These are phyloP conservation scores for Enteromius afrohamiltoni DNA, from an alignment of 2,797 vertebrate genomes.

Conservation along the genomic window DNA sequence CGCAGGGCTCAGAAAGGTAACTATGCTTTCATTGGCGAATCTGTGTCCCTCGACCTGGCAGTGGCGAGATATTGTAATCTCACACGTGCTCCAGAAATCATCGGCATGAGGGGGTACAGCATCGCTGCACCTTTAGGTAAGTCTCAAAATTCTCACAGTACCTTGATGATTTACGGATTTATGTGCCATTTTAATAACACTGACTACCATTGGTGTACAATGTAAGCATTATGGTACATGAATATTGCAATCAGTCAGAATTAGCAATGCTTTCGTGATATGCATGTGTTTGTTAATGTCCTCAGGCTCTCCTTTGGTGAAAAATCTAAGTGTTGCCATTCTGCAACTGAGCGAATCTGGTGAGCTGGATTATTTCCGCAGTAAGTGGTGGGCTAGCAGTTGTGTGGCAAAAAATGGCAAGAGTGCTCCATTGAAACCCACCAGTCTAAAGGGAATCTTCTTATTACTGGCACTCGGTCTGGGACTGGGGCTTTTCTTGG, in stretches of 20 bases:
- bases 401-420: constrained; percentile 65
- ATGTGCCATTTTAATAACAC: background rate
- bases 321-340: constrained; percentile 80
- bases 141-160: background rate
- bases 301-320: constrained; percentile 80
- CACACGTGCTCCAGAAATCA: constrained; percentile 76
- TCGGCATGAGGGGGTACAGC: constrained; percentile 81
- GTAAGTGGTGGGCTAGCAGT: constrained; percentile 89
- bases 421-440: constrained; percentile 71
- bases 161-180: background rate
- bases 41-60: constrained; percentile 81
- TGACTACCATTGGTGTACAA: background rate
- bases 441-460: constrained; percentile 81
- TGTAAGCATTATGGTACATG: background rate
- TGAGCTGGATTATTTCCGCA: constrained; percentile 75
- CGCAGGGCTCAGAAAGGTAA: constrained; percentile 78
- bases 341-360: constrained; percentile 83
- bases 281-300: constrained; percentile 32
- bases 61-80: constrained; percentile 82
- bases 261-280: background rate
- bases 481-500: constrained; percentile 75
- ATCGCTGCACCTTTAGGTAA: constrained; percentile 81
- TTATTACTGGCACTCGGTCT: constrained; percentile 85
- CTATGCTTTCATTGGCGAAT: constrained; percentile 89
- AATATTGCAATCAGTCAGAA: constrained; percentile 1